Evolutionary conservation across 64 coral and sea anemone species (phyloP).

Genomic region (Pocillopora verrucosa): DNA sequence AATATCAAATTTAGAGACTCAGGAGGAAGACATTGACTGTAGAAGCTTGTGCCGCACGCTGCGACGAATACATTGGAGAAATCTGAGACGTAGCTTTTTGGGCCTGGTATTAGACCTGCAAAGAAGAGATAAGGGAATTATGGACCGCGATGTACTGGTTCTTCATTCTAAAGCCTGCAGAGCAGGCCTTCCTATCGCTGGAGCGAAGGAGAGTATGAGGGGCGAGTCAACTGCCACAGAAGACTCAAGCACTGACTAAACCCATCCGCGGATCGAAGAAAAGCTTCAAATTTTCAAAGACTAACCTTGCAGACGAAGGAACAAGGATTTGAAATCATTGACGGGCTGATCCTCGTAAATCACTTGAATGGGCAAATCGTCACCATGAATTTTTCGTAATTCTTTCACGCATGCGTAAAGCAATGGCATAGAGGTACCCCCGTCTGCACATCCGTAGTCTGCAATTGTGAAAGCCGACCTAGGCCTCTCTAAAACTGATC

Average conservation of each 20-base stretch:
- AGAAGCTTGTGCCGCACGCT: slow-evolving; percentile 63
- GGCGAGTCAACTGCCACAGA: too few species aligned
- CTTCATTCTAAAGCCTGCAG: too few species aligned
- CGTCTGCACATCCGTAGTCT: slow-evolving; percentile 73
- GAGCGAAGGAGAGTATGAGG: too few species aligned
- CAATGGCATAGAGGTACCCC: slow-evolving; percentile 71
- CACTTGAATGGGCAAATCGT: slow-evolving; percentile 62
- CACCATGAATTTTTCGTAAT: slow-evolving; percentile 63
- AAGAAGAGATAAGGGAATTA: too few species aligned
- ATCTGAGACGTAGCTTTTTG: slow-evolving; percentile 48
- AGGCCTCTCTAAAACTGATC: slow-evolving; percentile 8
- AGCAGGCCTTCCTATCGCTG: too few species aligned
- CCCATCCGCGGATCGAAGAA: too few species aligned
- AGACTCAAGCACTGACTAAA: too few species aligned
- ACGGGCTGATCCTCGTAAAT: slow-evolving; percentile 85
- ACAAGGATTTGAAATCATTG: slow-evolving; percentile 85
- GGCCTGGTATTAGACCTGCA: slow-evolving; percentile 60
- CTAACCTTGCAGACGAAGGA: slow-evolving; percentile 64
- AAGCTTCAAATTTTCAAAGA: background rate
- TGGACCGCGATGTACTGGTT: too few species aligned
- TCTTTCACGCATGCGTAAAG: slow-evolving; percentile 60
- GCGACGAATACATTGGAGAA: slow-evolving; percentile 60
- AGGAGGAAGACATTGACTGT: slow-evolving; percentile 52
- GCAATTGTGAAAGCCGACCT: slow-evolving; percentile 50
- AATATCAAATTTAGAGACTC: slow-evolving; percentile 46